These are phyloP conservation scores for Acridotheres tristis DNA, from an alignment of 2,797 vertebrate genomes.

Conservation along the genomic window DNA sequence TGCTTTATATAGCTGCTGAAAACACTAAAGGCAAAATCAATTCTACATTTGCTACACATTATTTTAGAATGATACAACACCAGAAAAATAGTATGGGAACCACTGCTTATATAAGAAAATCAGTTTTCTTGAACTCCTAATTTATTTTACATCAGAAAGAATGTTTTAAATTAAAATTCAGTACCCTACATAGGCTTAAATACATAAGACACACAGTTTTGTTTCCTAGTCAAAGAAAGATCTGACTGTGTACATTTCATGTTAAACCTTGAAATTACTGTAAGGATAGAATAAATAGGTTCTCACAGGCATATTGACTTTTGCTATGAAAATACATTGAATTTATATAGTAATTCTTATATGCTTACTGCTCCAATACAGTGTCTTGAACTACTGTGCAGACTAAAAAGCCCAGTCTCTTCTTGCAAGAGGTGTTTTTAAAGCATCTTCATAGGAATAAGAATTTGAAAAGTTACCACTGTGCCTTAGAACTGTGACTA, in stretches of 20 bases:
- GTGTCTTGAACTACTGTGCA: neutral
- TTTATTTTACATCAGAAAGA: neutral
- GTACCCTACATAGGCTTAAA: neutral
- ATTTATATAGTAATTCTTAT: neutral
- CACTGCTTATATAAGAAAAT: neutral
- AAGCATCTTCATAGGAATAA: constrained; percentile 1
- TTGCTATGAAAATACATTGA: neutral
- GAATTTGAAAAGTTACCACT: neutral
- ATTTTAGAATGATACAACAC: neutral
- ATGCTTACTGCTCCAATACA: constrained; percentile 26
- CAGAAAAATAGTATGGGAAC: neutral
- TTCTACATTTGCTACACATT: neutral
- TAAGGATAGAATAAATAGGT: neutral
- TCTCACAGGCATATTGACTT: constrained; percentile 23
- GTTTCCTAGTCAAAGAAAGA: neutral
- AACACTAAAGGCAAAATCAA: neutral
- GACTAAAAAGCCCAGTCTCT: constrained; percentile 9
- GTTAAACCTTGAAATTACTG: neutral
- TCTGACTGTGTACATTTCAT: neutral
- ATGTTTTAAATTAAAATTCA: neutral
- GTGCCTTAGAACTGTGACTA: constrained; percentile 1
- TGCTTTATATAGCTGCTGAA: neutral
- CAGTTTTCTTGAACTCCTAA: neutral
- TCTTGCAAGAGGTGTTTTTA: constrained; percentile 15
- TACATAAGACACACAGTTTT: neutral